Conservation (phyloP, 2,113 vertebrate genomes). For the Tinamus guttatus region DNA sequence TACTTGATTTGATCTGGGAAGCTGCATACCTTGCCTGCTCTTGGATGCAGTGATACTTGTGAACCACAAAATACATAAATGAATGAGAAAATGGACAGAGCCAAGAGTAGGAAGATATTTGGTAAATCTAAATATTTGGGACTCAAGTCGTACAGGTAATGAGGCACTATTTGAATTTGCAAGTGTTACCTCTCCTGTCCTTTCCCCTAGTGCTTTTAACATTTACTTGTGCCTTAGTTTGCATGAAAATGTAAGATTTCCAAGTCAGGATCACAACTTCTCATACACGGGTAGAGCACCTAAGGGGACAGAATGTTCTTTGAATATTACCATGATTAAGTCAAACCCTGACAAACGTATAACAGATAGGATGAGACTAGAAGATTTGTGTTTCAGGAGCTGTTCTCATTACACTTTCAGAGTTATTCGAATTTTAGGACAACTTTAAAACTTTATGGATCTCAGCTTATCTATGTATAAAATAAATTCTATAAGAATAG, state of each 20-base stretch:
- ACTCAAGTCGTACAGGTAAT: not conserved
- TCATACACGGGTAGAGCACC: not conserved
- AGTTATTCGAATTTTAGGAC: not conserved
- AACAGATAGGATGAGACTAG: not conserved
- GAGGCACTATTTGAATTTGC: not conserved
- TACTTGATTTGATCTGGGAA: not conserved
- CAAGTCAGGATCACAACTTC: not conserved
- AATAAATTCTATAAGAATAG: not conserved
- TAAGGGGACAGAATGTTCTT: not conserved
- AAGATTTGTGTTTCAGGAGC: not conserved
- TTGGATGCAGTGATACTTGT: not conserved
- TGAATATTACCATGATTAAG: not conserved
- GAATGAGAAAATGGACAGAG: not conserved
- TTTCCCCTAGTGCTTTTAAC: not conserved
- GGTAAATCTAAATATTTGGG: not conserved
- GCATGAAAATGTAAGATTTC: not conserved
- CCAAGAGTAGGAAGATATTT: not conserved
- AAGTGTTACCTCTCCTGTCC: accelerated
- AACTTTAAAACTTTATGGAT: not conserved
- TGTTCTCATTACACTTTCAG: not conserved
- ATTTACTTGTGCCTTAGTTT: not conserved
- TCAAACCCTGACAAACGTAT: not conserved
- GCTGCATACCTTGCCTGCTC: not conserved
- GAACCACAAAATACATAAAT: constrained; percentile 37
- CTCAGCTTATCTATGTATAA: not conserved